These are phyloP conservation scores for Tinea semifulvella DNA, from an alignment of 2,888 invertebrate species.

Conservation along the genomic window DNA sequence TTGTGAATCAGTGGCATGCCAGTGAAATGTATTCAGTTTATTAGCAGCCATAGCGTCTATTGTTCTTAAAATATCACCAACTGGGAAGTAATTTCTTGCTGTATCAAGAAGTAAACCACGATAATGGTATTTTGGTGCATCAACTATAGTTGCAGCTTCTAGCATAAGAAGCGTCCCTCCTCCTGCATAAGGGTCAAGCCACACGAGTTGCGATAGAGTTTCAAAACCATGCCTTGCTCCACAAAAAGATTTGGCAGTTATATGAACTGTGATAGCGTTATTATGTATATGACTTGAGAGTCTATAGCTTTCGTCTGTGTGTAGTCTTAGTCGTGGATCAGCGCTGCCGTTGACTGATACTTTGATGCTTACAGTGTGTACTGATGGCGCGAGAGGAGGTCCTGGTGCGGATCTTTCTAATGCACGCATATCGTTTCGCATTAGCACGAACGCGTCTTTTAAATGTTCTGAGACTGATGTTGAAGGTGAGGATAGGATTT, in stretches of 20 bases:
- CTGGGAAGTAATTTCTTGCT: conserved; percentile 86
- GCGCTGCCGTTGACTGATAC: conserved; percentile 62
- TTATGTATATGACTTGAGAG: conserved; percentile 64
- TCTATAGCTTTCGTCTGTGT: conserved; percentile 80
- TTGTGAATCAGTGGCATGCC: conserved; percentile 92
- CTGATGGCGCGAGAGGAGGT: conserved; percentile 24
- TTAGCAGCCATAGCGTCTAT: conserved; percentile 89
- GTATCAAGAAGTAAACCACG: conserved; percentile 92
- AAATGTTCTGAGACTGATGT: conserved; percentile 45
- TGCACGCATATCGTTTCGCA: conserved; percentile 56
- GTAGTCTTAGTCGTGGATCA: conserved; percentile 68
- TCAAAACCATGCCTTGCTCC: conserved; percentile 82
- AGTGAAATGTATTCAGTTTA: conserved; percentile 93
- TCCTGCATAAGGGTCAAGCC: conserved; percentile 75
- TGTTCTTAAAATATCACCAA: conserved; percentile 74
- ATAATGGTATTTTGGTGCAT: conserved; percentile 79
- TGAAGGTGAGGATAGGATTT: conserved; percentile 44
- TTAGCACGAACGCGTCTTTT: conserved; percentile 55
- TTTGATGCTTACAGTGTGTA: conserved; percentile 48
- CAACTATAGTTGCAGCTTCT: conserved; percentile 73
- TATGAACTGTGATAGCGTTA: conserved; percentile 63
- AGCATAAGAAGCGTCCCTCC: conserved; percentile 69
- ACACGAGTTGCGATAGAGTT: conserved; percentile 81
- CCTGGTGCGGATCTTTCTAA: conserved; percentile 53
- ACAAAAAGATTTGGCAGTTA: conserved; percentile 74